Conservation (phyloP, 2,797 vertebrate species). For the Botia almorhae region DNA sequence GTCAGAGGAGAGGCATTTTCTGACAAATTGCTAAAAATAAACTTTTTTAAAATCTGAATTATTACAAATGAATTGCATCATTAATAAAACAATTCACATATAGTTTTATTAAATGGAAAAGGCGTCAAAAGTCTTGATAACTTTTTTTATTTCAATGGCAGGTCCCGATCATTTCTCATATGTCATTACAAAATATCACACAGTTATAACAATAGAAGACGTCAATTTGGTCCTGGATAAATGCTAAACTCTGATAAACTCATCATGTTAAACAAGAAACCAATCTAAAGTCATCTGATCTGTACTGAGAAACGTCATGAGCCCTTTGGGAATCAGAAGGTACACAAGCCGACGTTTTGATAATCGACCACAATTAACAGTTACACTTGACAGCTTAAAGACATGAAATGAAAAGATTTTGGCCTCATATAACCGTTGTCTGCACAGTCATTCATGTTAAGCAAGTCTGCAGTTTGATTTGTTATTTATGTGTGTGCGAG, state of each 20-base stretch:
- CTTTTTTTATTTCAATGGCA: slow-evolving; percentile 35
- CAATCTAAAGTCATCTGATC: slow-evolving; percentile 49
- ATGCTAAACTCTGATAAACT: not conserved
- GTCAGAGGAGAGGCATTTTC: too few species aligned
- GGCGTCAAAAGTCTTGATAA: not conserved
- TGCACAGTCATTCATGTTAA: not conserved
- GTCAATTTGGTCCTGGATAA: slow-evolving; percentile 48
- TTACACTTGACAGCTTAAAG: slow-evolving; percentile 39
- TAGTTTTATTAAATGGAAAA: too few species aligned
- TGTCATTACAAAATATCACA: slow-evolving; percentile 44
- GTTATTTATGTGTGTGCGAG: not conserved
- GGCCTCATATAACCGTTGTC: not conserved
- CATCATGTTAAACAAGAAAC: slow-evolving; percentile 51
- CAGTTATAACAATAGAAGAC: slow-evolving; percentile 62
- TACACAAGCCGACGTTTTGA: slow-evolving; percentile 61
- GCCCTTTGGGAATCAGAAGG: slow-evolving; percentile 66
- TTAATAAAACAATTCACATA: too few species aligned
- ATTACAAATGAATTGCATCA: too few species aligned
- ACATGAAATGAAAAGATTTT: slow-evolving; percentile 49
- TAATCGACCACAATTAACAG: slow-evolving; percentile 29
- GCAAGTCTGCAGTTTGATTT: not conserved
- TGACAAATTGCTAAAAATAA: too few species aligned
- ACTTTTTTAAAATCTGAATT: too few species aligned
- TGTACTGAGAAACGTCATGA: slow-evolving; percentile 24
- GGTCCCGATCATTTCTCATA: slow-evolving; percentile 1